These are phyloP conservation scores for Ooceraea biroi DNA, from an alignment of 1,140 invertebrate genomes.

Conservation along the genomic window DNA sequence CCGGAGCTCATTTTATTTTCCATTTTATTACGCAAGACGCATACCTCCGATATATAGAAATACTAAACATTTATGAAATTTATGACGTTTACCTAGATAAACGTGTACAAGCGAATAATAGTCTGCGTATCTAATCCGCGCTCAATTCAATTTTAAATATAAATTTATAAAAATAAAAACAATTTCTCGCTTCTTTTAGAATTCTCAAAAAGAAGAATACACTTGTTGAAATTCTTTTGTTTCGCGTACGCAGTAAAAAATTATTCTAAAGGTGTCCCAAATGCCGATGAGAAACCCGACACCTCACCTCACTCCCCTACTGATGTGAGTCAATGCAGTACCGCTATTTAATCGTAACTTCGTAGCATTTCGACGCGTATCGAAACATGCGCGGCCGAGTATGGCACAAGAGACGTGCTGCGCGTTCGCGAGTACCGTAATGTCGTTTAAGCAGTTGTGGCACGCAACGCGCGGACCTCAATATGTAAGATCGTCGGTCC, in stretches of 20 bases:
- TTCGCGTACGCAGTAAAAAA: slow-evolving; percentile 1
- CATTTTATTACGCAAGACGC: slow-evolving; percentile 28
- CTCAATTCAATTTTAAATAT: too few species aligned
- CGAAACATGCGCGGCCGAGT: not conserved
- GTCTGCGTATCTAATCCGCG: too few species aligned
- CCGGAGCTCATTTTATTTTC: slow-evolving; percentile 12
- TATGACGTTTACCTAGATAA: too few species aligned
- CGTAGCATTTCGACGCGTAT: not conserved
- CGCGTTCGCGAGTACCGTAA: slow-evolving; percentile 45
- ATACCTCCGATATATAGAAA: not conserved
- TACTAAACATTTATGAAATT: not conserved
- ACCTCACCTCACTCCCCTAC: not conserved
- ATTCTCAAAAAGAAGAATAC: too few species aligned
- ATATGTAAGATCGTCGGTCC: too few species aligned
- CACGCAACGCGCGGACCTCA: slow-evolving; percentile 27
- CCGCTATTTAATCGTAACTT: slow-evolving; percentile 48
- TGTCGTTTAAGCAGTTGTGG: slow-evolving; percentile 44
- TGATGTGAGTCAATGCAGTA: slow-evolving; percentile 41
- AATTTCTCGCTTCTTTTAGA: not conserved
- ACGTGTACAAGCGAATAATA: too few species aligned
- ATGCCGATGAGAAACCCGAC: not conserved
- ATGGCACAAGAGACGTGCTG: not conserved
- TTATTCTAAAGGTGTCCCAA: slow-evolving; percentile 4
- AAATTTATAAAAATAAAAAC: too few species aligned
- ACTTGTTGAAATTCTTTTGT: not conserved